Percentiles rank a stretch among this genome's conserved stretches.
Conservation (phyloP, 2,888 invertebrate species). For the Tiliacea citrago region DNA sequence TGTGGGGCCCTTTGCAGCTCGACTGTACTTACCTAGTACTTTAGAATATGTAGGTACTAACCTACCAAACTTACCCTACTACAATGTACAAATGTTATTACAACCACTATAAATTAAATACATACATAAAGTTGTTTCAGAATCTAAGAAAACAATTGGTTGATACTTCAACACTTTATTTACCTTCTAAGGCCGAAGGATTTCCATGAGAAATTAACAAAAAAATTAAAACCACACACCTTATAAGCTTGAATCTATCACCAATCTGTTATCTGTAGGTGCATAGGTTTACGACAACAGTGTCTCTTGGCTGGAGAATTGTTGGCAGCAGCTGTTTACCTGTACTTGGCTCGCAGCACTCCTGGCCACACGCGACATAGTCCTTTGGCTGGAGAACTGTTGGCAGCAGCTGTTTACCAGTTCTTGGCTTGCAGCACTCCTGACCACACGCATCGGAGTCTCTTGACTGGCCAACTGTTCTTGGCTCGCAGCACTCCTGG, state of each 20-base stretch:
- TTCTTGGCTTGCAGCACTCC: neutral
- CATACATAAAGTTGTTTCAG: neutral
- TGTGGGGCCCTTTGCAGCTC: neutral
- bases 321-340: neutral
- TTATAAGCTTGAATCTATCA: neutral
- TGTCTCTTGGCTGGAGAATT: neutral
- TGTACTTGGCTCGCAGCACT: neutral
- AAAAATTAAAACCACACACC: neutral
- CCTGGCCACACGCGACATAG: neutral
- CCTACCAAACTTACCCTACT: neutral
- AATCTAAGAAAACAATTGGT: neutral
- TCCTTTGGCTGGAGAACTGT: neutral
- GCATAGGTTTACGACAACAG: neutral
- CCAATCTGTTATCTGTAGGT: neutral
- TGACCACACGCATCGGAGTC: neutral
- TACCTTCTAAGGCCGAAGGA: neutral
- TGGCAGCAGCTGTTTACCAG: neutral
- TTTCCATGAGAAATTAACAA: too few relatives aligned
- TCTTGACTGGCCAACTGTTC: neutral
- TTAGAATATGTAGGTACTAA: neutral
- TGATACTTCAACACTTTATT: slow-evolving; percentile 2
- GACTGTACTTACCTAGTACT: neutral
- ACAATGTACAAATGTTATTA: neutral
- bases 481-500: neutral
- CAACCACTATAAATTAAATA: neutral